Base-by-base conservation (phyloP, 2,888 invertebrate species). In the Eledone cirrhosa region DNA sequence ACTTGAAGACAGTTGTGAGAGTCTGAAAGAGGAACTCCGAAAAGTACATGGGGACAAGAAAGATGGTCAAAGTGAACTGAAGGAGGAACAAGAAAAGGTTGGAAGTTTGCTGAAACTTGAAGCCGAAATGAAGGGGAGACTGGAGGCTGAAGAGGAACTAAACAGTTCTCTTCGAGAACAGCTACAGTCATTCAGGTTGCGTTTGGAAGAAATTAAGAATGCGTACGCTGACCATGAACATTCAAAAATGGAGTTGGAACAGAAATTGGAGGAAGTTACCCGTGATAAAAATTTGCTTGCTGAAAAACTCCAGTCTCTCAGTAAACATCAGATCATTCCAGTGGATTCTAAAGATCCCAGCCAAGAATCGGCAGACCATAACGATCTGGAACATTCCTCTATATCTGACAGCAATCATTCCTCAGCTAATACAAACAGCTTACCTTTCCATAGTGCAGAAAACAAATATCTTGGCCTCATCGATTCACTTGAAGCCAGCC, bases 181-280 rank as follows among this genome's bases (percentile, higher is more conserved):
- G 41, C 69, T 69, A 22, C 48, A 48, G 5, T 59, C 77, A 29
- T 65, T 63, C 24, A 48, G 41, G 53, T 53, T n/a, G n/a, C 19
- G 33, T n/a, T 16, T 77, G 63, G 65, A 77, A 27, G 31, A 27
- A 29, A 31, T 77, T 16, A 48, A 69, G 48, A 14, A 31, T 22
- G 69, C 48, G 8, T 72, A 69, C 47, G 81, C 85, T 3, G 87
- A 87, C 78, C 82, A 88, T 77, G 88, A 88, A 77, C 82, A 82
- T 77, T 81, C 85, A 77, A 88, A 88, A 78, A 82, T 85, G 77
- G 86, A 87, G 33, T 80, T 88, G 72, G 84, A 84, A 11, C 84
- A 86, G 77, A 80, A 84, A 69, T 80, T 87, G 27, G 41, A 22
- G 14, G 72, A 22, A 31, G 14, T 72, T n/a, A 31, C 11, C 3